These are phyloP conservation scores for Cossypha dichroa DNA, from an alignment of 2,797 vertebrate species.

Conservation along the genomic window DNA sequence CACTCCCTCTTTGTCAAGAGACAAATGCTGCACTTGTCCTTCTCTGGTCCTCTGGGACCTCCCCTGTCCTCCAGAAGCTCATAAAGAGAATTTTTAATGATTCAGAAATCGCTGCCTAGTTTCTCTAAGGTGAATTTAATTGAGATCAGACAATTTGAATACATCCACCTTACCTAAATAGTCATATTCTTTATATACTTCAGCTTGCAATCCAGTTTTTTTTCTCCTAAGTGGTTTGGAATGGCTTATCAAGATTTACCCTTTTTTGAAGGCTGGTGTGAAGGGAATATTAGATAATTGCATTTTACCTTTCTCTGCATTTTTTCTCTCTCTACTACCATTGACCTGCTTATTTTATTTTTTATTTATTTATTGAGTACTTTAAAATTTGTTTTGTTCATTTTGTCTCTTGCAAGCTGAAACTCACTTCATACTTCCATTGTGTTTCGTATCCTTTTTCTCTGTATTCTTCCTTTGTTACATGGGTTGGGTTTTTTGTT, in stretches of 20 bases:
- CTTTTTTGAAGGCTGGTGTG: not conserved
- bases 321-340: not conserved
- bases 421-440: not conserved
- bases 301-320: not conserved
- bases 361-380: not conserved
- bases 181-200: not conserved
- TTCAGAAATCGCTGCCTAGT: not conserved
- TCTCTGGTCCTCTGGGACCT: not conserved
- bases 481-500: not conserved
- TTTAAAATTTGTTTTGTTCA: not conserved
- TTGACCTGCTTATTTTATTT: not conserved
- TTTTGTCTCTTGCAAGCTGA: not conserved
- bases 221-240: not conserved
- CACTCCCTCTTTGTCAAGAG: not conserved
- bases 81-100: conserved; percentile 8
- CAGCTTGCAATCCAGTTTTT: not conserved
- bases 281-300: not conserved
- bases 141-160: not conserved
- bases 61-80: not conserved
- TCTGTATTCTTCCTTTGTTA: not conserved
- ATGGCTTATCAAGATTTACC: not conserved
- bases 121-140: conserved; percentile 23
- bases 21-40: not conserved
- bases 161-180: not conserved
- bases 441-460: not conserved